phyloP scores from a whole-genome alignment of 1,140 invertebrate genomes.

The Cotesia chilonis region DNA sequence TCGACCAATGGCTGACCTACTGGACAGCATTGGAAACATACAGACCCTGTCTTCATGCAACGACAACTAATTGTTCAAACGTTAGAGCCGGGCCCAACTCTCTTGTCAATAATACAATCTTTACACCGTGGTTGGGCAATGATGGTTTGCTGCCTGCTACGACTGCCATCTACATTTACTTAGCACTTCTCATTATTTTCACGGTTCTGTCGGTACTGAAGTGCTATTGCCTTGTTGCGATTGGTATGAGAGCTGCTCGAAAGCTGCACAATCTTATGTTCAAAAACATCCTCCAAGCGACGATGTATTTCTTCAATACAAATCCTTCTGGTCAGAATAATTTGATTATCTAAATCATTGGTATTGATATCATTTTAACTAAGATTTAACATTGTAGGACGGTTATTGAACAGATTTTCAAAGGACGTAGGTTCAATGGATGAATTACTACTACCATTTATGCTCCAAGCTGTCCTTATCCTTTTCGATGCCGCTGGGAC shows the following conservation, averaged over 20 bases:
- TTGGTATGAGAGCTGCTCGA: constrained; percentile 83
- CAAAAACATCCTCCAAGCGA: constrained; percentile 74
- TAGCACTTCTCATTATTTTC: constrained; percentile 52
- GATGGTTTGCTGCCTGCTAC: constrained; percentile 46
- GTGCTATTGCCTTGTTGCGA: constrained; percentile 77
- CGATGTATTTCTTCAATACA: constrained; percentile 86
- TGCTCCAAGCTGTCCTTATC: constrained; percentile 73
- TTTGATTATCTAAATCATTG: not conserved
- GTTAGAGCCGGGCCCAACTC: constrained; percentile 22
- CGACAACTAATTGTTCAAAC: constrained; percentile 2
- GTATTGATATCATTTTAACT: no score
- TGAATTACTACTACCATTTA: constrained; percentile 72
- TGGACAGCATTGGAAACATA: constrained; percentile 72
- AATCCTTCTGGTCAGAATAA: constrained; percentile 75
- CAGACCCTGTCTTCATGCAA: constrained; percentile 42
- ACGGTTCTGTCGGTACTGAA: constrained; percentile 68
- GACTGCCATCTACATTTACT: constrained; percentile 61
- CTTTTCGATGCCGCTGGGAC: constrained; percentile 60
- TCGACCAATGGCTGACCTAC: constrained; percentile 82
- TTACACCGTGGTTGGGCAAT: constrained; percentile 41
- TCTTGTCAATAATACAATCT: constrained; percentile 34
- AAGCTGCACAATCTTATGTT: constrained; percentile 88
- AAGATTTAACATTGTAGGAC: constrained; percentile 30
- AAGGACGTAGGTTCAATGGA: constrained; percentile 70
- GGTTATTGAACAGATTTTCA: constrained; percentile 58